Conservation (phyloP, 23 tunicate genomes). For the Ciona savignyi region DNA sequence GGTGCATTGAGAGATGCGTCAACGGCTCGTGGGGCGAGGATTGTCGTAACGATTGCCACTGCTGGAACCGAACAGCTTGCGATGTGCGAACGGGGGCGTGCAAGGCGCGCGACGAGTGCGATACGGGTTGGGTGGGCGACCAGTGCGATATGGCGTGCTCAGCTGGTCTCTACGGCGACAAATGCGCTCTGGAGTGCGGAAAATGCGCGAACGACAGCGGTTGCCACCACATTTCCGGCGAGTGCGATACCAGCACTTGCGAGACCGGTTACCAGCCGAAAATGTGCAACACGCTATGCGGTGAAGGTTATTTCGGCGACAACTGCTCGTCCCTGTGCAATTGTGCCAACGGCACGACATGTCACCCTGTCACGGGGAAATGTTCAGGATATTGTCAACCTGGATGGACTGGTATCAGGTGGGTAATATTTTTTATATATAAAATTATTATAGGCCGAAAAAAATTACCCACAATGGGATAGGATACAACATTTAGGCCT, state of each 20-base stretch:
- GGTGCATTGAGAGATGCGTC: not conserved
- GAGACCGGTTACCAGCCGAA: constrained; percentile 47
- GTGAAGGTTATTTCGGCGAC: constrained; percentile 53
- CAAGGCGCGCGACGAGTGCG: no score
- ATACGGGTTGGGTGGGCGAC: constrained; percentile 64
- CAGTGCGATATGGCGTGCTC: constrained; percentile 60
- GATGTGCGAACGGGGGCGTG: constrained; percentile 1
- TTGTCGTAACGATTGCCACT: not conserved
- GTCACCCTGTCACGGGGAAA: constrained; percentile 42
- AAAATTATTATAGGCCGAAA: no score
- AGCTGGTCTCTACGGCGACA: constrained; percentile 50
- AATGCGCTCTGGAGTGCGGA: constrained; percentile 61
- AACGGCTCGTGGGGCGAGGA: constrained; percentile 59
- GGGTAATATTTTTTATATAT: not conserved
- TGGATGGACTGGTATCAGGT: constrained; percentile 34
- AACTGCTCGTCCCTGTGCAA: constrained; percentile 48
- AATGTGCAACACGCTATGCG: constrained; percentile 38
- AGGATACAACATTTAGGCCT: no score
- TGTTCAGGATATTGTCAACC: constrained; percentile 53
- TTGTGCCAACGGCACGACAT: constrained; percentile 58
- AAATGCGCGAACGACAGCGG: constrained; percentile 25
- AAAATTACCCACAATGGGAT: no score
- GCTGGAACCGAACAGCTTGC: constrained; percentile 9
- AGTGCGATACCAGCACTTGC: constrained; percentile 38
- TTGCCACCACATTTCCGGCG: constrained; percentile 57